Evolutionary conservation across 2,888 invertebrate species (phyloP), one percentile per base, ranked within the genome.

Genomic region (Drosophila paranaensis): DNA sequence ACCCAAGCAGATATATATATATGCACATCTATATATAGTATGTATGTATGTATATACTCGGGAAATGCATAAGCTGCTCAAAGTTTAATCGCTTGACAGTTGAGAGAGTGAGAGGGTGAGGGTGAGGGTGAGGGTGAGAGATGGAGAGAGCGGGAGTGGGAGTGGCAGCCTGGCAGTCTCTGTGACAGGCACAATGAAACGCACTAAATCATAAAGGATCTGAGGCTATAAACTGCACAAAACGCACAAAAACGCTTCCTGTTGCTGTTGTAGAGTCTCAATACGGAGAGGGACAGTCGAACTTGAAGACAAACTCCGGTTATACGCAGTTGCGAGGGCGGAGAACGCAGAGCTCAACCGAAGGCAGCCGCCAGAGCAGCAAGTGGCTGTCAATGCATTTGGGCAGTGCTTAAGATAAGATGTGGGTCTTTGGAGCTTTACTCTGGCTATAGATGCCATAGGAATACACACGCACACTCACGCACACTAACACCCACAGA

Each of bases 21-120:
- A 54, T 2, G 53, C 27, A 53, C n/a, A 58, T 16, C 39, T 1
- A 56, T 39, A 30, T 30, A 30, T 30, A 30, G 43, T 35, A 35
- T 14, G 25, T 20, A 27, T 20, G 42, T 43, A 76, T 13, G 25
- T 67, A 67, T 65, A 48, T 50, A 16, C 48, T 48, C 11, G 48
- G n/a, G n/a, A 73, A 77, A 75, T 83, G 75, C 89, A 78, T 83
- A 88, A 89, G 89, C 88, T 83, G 84, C 81, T 89, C 84, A 80
- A 86, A 84, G 70, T 84, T 89, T 81, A 87, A 84, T 87, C 83
- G 89, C 79, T 89, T 71, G 83, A 83, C 81, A 89, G 78, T 64
- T 62, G 51, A 68, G 54, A 51, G 40, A 13, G 37, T 16, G 66
- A 9, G 45, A 4, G 33, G 11, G 43, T 3, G 13, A 25, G 1